Base-by-base conservation (phyloP, 2,797 vertebrate genomes). In the Acrocephalus scirpaceus region DNA sequence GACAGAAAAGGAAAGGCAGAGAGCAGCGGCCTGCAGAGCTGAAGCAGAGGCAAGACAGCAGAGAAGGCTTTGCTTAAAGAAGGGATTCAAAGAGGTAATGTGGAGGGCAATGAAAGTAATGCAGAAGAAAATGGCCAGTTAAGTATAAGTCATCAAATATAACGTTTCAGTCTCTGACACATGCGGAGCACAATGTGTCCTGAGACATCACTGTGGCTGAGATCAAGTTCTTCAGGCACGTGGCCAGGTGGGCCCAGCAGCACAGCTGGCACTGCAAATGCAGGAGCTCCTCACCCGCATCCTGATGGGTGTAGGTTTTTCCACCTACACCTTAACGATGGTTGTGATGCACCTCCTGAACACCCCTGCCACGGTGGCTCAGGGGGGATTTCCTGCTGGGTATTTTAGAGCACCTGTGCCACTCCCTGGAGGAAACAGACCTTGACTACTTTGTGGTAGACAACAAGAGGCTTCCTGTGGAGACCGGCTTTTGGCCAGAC, bases 101-200 rank as follows among this genome's bases (percentile, higher is more conserved):
- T 16, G 18, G 65, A 48, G 30, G 25, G 15, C 25, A 48, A 3
- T 11, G 13, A 47, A 66, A 34, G 17, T 66, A 19, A 27, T 34
- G 36, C 8, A 36, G 36, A 36, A 36, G 36, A 36, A 36, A 36
- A 36, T 36, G 36, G n/a, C n/a, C n/a, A n/a, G n/a, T n/a, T n/a
- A n/a, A n/a, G n/a, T n/a, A n/a, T 29, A 30, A 38, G 15, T 51
- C 14, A 38, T 38, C 26, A 51, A 38, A 29, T 50, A 29, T 2
- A 29, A 21, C 34, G 30, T 51, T 69, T 67, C 42, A 50, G 26
- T 30, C 10, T 36, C 34, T 30, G 66, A 38, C 8, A 7, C 34
- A 7, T 30, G 34, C 1, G 1, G 2, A 69, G 34, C 20, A 7
- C 47, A 36, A 5, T 0, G 4, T 51, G 66, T 4, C 20, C 66